Evolutionary conservation across 1,140 invertebrate species (phyloP).

Genomic region (Cyphomyrmex costatus): DNA sequence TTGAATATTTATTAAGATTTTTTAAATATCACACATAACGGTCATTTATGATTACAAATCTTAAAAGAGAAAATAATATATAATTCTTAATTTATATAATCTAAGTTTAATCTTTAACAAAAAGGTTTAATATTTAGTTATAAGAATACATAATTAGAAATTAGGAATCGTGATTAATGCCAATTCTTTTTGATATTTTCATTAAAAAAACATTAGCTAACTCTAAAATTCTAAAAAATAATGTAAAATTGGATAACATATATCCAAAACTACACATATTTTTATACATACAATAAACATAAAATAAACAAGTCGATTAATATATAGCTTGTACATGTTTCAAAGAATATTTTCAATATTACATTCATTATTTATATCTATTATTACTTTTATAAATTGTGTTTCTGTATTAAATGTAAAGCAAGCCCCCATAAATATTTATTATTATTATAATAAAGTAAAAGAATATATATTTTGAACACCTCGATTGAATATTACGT

Average conservation of each 20-base stretch:
- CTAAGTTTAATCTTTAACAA: neutral
- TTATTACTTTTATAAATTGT: constrained; percentile 3
- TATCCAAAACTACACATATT: too few species aligned
- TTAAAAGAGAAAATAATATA: neutral
- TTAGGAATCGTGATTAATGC: neutral
- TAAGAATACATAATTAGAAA: neutral
- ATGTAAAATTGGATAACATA: neutral
- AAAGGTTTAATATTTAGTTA: neutral
- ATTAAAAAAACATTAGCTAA: too few species aligned
- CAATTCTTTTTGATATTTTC: neutral
- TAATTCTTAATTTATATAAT: neutral
- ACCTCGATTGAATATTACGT: neutral
- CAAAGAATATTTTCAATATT: constrained; percentile 2
- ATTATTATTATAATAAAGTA: too few species aligned
- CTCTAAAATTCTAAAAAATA: neutral
- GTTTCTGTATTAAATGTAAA: neutral
- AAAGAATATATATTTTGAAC: neutral
- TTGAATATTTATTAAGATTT: neutral
- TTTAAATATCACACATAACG: neutral
- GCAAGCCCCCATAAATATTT: neutral
- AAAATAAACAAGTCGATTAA: neutral
- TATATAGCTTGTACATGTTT: neutral
- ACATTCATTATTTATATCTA: neutral
- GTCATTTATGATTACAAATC: neutral
- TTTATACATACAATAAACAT: too few species aligned